These are phyloP conservation scores for Gymnarchus niloticus DNA, from an alignment of 2,113 vertebrate genomes.

Conservation along the genomic window DNA sequence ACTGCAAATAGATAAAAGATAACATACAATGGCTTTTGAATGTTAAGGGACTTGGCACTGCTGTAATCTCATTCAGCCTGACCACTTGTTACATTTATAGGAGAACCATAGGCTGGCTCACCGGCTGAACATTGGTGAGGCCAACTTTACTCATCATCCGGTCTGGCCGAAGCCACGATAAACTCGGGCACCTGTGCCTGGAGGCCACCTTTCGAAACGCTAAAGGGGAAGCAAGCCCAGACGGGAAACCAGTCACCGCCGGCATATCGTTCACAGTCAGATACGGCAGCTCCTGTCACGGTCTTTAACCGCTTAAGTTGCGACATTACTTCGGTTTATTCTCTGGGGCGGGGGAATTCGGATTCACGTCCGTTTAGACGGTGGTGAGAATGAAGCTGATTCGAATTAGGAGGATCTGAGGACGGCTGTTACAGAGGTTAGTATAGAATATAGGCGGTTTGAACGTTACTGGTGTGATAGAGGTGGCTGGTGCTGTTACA, in stretches of 20 bases:
- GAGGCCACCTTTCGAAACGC: not conserved
- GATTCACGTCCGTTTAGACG: not conserved
- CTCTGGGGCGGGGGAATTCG: not conserved
- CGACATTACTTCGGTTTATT: not conserved
- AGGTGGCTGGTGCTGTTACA: not conserved
- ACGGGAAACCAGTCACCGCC: not conserved
- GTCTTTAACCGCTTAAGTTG: not conserved
- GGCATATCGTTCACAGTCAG: not conserved
- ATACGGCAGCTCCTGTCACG: not conserved
- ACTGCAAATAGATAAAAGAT: not conserved
- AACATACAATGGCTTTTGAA: not conserved
- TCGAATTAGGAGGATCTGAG: not conserved
- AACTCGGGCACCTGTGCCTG: not conserved
- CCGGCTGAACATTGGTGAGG: not conserved
- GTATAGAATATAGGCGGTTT: no score
- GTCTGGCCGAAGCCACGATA: not conserved
- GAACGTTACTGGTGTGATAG: not conserved
- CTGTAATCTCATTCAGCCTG: not conserved
- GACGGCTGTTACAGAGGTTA: not conserved
- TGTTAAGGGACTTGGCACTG: not conserved
- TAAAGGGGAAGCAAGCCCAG: not conserved
- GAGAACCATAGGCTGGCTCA: not conserved
- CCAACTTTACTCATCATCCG: not conserved
- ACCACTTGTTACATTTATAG: not conserved
- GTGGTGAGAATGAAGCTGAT: not conserved